Evolutionary conservation across 1,140 invertebrate species (phyloP).

Genomic region (Achatina immaculata): DNA sequence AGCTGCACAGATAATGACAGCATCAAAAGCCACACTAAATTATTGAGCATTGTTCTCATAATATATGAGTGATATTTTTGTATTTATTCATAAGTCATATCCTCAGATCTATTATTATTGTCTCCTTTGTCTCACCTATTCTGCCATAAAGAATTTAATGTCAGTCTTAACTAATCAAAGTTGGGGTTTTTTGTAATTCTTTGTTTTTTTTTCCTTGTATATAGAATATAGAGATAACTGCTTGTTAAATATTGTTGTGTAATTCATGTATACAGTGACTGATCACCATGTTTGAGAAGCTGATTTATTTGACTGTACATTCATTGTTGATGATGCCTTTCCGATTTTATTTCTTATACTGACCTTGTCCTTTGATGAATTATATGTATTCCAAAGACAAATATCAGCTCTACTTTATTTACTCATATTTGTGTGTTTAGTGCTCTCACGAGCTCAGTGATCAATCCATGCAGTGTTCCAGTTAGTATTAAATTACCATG

Average conservation of each 20-base stretch:
- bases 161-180: no score
- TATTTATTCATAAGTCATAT: background rate
- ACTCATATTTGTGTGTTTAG: slow-evolving; percentile 14
- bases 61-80: background rate
- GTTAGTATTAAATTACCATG: slow-evolving; percentile 28
- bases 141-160: no score
- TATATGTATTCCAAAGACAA: slow-evolving; percentile 29
- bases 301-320: background rate
- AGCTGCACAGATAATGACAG: no score
- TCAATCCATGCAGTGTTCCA: slow-evolving; percentile 40
- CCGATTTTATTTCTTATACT: background rate
- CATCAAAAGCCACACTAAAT: background rate
- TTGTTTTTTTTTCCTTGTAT: no score
- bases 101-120: background rate
- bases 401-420: slow-evolving; percentile 18
- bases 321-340: slow-evolving; percentile 29
- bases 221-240: background rate
- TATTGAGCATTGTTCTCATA: background rate
- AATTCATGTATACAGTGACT: background rate
- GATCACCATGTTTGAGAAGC: background rate
- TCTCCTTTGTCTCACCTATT: background rate
- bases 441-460: slow-evolving; percentile 38
- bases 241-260: background rate
- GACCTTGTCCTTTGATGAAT: background rate
- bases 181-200: no score